Percentiles rank a stretch among this genome's conserved stretches.
Conservation (phyloP, 2,113 vertebrate genomes). For the Charadrius vociferus region DNA sequence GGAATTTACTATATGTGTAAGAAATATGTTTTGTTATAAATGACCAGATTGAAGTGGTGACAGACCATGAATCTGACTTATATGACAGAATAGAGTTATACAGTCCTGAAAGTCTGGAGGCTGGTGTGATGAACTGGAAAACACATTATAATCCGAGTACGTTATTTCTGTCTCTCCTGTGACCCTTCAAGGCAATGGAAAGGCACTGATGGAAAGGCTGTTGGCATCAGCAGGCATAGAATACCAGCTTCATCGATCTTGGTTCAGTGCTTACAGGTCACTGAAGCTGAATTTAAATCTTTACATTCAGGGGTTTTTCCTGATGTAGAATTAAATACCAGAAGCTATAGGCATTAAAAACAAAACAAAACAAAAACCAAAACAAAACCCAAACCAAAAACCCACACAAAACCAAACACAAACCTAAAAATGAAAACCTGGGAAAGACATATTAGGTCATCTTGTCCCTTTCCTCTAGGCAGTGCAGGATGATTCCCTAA, state of each 20-base stretch:
- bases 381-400: neutral
- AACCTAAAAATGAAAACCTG: neutral
- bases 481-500: neutral
- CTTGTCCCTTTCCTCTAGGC: neutral
- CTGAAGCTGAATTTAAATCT: neutral
- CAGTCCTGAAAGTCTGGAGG: neutral
- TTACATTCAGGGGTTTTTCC: neutral
- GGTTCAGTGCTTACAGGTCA: neutral
- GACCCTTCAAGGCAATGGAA: conserved; percentile 26
- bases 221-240: conserved; percentile 3
- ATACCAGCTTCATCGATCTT: neutral
- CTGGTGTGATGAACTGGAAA: conserved; percentile 40
- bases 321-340: neutral
- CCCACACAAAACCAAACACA: neutral
- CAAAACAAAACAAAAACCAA: neutral
- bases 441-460: neutral
- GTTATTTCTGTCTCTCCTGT: conserved; percentile 36
- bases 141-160: conserved; percentile 5
- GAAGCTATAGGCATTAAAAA: neutral
- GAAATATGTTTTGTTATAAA: neutral
- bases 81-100: neutral
- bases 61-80: neutral
- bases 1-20: neutral
- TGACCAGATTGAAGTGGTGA: neutral
- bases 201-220: conserved; percentile 31